phyloP scores from a whole-genome alignment of 2,113 vertebrate species.

The Chionodraco myersi region DNA sequence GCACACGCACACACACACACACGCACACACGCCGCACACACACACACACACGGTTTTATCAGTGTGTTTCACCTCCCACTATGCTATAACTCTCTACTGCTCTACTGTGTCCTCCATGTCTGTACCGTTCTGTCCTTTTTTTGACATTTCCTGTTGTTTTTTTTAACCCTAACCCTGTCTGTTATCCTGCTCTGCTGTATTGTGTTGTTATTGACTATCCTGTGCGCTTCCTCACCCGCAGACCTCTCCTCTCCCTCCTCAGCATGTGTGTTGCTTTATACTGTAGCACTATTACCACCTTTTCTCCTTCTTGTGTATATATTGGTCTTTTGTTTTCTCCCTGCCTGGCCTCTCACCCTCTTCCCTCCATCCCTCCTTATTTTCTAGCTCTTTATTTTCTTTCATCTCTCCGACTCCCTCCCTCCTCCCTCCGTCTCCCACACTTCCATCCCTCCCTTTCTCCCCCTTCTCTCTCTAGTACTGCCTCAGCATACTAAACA shows the following conservation, averaged over 20 bases:
- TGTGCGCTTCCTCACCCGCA: neutral
- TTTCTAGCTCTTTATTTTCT: constrained; percentile 33
- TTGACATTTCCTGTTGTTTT: constrained; percentile 13
- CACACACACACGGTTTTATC: neutral
- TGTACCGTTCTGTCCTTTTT: constrained; percentile 30
- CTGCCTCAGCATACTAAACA: constrained; percentile 91
- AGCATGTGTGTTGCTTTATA: constrained; percentile 30
- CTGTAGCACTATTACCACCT: constrained; percentile 27
- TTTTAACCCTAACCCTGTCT: constrained; percentile 2
- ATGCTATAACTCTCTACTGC: constrained; percentile 22
- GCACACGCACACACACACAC: neutral
- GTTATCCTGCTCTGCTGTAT: constrained; percentile 14
- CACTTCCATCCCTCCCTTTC: constrained; percentile 36
- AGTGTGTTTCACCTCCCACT: constrained; percentile 47
- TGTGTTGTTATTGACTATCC: constrained; percentile 20
- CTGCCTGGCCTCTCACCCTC: constrained; percentile 37
- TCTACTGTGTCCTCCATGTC: constrained; percentile 35
- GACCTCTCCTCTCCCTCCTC: constrained; percentile 27
- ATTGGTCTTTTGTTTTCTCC: constrained; percentile 50
- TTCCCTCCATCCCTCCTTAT: neutral
- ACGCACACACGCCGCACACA: too few species aligned
- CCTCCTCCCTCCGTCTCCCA: constrained; percentile 51
- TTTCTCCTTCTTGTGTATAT: constrained; percentile 52
- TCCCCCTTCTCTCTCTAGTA: constrained; percentile 52
- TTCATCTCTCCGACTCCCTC: constrained; percentile 52